Percentiles rank a stretch among this genome's conserved stretches.
phyloP scores from a whole-genome alignment of 1,140 invertebrate genomes.

The Bombus confusus region DNA sequence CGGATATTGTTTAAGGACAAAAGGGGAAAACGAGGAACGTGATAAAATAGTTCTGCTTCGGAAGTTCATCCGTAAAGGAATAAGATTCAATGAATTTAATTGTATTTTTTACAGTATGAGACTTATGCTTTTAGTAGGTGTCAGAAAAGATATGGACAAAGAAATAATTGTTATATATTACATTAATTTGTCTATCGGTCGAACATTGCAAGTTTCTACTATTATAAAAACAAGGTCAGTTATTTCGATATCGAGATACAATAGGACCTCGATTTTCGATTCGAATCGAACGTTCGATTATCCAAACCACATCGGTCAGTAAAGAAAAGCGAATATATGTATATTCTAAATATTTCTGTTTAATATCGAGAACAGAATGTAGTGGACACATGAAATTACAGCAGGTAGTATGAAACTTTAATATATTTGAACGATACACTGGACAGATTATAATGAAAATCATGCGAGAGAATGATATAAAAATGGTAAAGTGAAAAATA shows the following conservation, averaged over 20 bases:
- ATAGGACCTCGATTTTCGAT: no score
- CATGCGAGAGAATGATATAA: no score
- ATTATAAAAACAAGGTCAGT: neutral
- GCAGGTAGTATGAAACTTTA: no score
- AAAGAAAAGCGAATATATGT: neutral
- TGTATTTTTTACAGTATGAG: neutral
- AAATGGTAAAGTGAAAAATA: neutral
- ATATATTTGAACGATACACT: neutral
- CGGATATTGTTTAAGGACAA: neutral
- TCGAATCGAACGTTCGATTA: neutral
- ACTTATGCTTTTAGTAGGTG: neutral
- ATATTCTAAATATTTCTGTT: neutral
- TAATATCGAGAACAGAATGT: no score
- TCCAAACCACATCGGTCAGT: neutral
- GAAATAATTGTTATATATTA: neutral
- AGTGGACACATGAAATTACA: no score
- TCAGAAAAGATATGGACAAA: neutral
- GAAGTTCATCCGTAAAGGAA: neutral
- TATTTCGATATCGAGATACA: no score
- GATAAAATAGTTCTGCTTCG: neutral
- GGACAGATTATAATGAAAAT: neutral
- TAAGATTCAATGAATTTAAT: neutral
- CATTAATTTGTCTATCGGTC: neutral
- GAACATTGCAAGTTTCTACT: neutral
- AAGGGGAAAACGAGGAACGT: neutral